These are phyloP conservation scores for Mastacembelus armatus DNA, from an alignment of 2,797 vertebrate genomes.

Conservation along the genomic window DNA sequence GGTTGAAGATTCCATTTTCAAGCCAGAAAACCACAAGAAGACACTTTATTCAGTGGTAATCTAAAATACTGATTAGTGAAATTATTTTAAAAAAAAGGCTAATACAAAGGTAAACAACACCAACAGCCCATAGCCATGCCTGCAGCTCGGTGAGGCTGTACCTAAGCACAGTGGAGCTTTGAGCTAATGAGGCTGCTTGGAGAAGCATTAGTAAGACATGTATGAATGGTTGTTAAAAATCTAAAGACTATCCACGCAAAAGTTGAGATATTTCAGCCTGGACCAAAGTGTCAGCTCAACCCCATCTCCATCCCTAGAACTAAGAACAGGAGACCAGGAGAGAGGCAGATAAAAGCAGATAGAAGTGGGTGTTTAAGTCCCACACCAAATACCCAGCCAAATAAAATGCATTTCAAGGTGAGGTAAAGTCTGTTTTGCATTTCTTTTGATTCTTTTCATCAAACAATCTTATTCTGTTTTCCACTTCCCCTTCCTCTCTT, in stretches of 20 bases:
- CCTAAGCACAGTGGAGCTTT: no score
- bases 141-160: no score
- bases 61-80: no score
- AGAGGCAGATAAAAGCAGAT: slow-evolving; percentile 11
- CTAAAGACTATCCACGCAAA: neutral
- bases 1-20: no score
- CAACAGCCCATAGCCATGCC: no score
- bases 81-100: no score
- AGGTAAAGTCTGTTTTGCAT: slow-evolving; percentile 17
- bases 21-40: no score
- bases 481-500: neutral
- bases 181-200: no score
- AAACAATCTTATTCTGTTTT: neutral
- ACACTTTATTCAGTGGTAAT: no score
- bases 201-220: no score
- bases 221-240: neutral
- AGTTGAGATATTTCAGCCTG: slow-evolving; percentile 2
- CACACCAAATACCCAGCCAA: slow-evolving; percentile 12
- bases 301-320: neutral
- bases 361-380: slow-evolving; percentile 15
- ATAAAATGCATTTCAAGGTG: slow-evolving; percentile 41
- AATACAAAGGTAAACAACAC: no score
- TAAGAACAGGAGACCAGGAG: slow-evolving; percentile 12
- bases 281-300: neutral
- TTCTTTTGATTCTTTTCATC: slow-evolving; percentile 28